Evolutionary conservation across 2,888 invertebrate species (phyloP).

Genomic region (Pachliopta kotzebuea): DNA sequence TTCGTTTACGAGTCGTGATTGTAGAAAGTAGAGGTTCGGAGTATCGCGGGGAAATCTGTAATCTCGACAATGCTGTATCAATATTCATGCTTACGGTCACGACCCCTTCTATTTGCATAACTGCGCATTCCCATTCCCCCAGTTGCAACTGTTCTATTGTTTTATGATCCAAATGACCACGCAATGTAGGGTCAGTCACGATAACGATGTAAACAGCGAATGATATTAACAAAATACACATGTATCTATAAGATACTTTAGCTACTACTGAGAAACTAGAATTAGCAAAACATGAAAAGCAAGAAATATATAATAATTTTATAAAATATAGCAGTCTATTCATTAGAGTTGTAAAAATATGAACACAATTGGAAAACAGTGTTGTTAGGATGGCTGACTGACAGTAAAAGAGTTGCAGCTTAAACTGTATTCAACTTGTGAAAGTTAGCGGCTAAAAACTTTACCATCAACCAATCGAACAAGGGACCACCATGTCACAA

Average conservation of each 20-base stretch:
- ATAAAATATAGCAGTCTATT: not conserved
- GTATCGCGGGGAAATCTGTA: constrained; percentile 70
- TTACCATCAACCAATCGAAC: no score
- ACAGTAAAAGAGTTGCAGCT: no score
- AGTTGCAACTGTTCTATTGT: constrained; percentile 77
- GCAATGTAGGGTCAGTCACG: constrained; percentile 73
- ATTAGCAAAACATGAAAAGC: not conserved
- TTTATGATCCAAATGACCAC: constrained; percentile 79
- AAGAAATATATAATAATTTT: not conserved
- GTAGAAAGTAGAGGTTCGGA: constrained; percentile 61
- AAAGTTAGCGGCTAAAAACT: no score
- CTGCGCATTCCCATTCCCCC: constrained; percentile 72
- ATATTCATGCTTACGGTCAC: constrained; percentile 78
- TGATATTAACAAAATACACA: constrained; percentile 39
- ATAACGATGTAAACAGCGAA: constrained; percentile 67
- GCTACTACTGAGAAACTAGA: not conserved
- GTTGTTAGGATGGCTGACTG: no score
- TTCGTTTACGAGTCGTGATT: constrained; percentile 70
- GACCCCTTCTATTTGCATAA: constrained; percentile 77
- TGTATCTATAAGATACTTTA: not conserved
- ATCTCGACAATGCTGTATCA: constrained; percentile 77
- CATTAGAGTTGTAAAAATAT: no score
- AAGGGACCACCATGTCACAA: no score
- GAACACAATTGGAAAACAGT: no score
- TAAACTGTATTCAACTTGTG: no score